These are phyloP conservation scores for Oreochromis spilurus DNA, from an alignment of 2,113 vertebrate species.

Conservation along the genomic window DNA sequence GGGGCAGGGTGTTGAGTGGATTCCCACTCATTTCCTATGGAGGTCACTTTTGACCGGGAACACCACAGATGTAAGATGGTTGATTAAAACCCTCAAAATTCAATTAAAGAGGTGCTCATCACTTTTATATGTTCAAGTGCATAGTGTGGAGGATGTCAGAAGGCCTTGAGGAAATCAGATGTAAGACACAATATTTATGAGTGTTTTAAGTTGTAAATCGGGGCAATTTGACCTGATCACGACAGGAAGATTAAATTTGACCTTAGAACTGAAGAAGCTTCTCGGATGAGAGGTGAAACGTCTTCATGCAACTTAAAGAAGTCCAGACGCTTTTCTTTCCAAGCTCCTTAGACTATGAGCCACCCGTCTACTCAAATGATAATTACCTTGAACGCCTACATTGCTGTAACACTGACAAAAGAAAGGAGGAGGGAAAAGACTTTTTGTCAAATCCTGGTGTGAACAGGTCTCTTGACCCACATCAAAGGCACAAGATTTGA, in stretches of 20 bases:
- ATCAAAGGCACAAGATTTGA: neutral
- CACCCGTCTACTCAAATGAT: neutral
- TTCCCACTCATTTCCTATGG: neutral
- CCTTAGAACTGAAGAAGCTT: neutral
- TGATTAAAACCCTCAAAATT: neutral
- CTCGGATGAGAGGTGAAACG: neutral
- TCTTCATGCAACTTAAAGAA: neutral
- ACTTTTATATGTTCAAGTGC: neutral
- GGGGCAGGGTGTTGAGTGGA: neutral
- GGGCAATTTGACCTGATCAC: neutral
- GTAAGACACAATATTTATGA: neutral
- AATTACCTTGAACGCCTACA: neutral
- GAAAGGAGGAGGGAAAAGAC: neutral
- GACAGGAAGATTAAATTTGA: neutral
- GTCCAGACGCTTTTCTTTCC: neutral
- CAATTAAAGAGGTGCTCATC: neutral
- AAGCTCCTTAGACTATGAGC: neutral
- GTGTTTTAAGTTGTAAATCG: neutral
- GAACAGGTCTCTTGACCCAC: conserved; percentile 11
- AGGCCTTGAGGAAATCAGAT: neutral
- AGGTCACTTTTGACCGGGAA: neutral
- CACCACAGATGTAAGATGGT: neutral
- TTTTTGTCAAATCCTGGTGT: conserved; percentile 16
- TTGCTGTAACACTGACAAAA: neutral
- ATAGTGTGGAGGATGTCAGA: neutral